Conservation (phyloP, 2,113 vertebrate genomes). For the Alligator mississippiensis region DNA sequence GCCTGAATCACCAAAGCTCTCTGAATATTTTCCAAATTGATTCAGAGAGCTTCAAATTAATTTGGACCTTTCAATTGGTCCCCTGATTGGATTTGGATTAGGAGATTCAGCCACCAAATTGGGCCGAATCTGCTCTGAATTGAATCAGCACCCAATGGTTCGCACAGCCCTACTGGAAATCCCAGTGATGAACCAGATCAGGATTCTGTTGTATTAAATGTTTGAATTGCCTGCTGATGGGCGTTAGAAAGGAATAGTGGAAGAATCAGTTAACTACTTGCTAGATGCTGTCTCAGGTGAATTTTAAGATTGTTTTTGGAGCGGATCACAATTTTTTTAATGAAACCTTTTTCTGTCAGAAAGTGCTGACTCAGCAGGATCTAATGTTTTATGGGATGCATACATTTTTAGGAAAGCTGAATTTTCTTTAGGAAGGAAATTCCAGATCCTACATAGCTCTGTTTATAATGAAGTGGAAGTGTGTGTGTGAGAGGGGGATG, state of each 20-base stretch:
- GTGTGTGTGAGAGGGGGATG: background rate
- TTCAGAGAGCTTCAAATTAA: no score
- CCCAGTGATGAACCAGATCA: background rate
- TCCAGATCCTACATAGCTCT: background rate
- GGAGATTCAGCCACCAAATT: no score
- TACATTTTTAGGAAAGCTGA: background rate
- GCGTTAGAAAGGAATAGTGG: background rate
- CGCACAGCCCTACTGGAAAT: background rate
- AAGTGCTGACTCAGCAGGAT: background rate
- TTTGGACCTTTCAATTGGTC: no score
- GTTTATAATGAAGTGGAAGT: accelerated
- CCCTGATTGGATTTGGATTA: no score
- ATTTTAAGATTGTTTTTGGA: background rate
- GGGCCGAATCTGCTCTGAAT: no score
- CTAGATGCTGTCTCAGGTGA: background rate
- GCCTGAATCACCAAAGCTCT: no score
- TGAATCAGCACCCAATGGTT: no score
- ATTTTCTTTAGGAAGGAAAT: background rate
- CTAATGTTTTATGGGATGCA: accelerated
- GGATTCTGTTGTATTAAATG: background rate
- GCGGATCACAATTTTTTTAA: background rate
- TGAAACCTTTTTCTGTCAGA: background rate
- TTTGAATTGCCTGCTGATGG: background rate
- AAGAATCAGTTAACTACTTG: background rate
- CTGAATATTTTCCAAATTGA: no score